Evolutionary conservation across 53 echinoderm and acorn worm species (phyloP).

Genomic region (Astropecten irregularis): DNA sequence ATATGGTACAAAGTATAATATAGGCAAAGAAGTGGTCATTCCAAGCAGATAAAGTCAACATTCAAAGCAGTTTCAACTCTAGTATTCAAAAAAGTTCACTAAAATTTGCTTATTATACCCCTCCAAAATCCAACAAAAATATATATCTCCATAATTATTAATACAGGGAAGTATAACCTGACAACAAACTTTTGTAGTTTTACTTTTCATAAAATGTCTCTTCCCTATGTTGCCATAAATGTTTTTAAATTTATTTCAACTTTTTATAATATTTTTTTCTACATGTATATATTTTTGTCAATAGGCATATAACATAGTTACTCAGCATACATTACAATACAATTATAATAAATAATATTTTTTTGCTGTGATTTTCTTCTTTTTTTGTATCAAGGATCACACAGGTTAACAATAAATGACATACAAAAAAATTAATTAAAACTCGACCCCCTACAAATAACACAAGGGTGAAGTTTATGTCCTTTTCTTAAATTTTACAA

Average conservation of each 20-base stretch:
- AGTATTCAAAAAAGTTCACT: conserved; percentile 32
- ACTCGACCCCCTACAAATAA: background rate
- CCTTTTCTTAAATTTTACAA: conserved; percentile 6
- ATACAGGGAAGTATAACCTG: conserved; percentile 47
- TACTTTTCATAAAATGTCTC: conserved; percentile 31
- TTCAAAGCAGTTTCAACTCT: conserved; percentile 39
- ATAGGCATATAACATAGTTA: conserved; percentile 31
- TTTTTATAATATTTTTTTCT: conserved; percentile 20
- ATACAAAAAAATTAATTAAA: conserved; percentile 48
- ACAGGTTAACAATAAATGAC: conserved; percentile 38
- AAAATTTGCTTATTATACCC: conserved; percentile 33
- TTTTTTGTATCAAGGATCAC: conserved; percentile 26
- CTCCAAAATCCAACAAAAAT: conserved; percentile 48
- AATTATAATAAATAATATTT: conserved; percentile 42
- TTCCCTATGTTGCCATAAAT: conserved; percentile 1
- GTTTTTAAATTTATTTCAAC: background rate
- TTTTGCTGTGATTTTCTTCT: background rate
- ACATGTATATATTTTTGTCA: conserved; percentile 29
- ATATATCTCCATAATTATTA: conserved; percentile 60
- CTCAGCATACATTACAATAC: conserved; percentile 52
- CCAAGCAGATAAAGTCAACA: conserved; percentile 48
- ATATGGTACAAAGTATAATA: conserved; percentile 58
- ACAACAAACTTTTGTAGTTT: conserved; percentile 50
- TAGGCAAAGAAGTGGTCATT: conserved; percentile 53
- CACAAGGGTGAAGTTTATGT: background rate